A percentile compares a stretch with the other conserved stretches of the same genome.
Evolutionary conservation across 1,140 invertebrate genomes (phyloP).

Genomic region (Drosophila novamexicana): DNA sequence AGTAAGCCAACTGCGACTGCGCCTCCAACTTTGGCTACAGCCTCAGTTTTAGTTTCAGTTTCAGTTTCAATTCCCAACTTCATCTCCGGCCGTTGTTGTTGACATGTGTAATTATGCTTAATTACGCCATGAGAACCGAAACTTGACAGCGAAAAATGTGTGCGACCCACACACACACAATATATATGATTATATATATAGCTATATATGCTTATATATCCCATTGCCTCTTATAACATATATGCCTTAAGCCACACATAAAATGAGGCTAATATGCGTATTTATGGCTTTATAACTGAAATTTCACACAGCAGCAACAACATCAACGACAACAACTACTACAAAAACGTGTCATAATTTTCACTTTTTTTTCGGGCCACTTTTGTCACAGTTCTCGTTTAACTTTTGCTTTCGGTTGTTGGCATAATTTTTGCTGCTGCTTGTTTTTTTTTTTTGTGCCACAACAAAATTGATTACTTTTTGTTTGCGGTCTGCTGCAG

Average conservation of each 20-base stretch:
- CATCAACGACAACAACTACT: not conserved
- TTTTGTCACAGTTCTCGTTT: constrained; percentile 52
- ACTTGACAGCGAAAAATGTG: constrained; percentile 57
- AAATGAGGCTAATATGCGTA: constrained; percentile 81
- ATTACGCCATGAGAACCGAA: constrained; percentile 71
- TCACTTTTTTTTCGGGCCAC: constrained; percentile 64
- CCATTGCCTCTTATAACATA: not conserved
- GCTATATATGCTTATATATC: constrained; percentile 2
- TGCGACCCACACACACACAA: constrained; percentile 34
- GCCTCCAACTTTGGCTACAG: constrained; percentile 14
- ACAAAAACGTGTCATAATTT: constrained; percentile 66
- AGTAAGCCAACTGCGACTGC: constrained; percentile 55
- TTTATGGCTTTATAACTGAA: constrained; percentile 54
- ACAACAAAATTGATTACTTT: constrained; percentile 43
- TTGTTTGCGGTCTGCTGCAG: constrained; percentile 15
- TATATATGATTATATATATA: not conserved
- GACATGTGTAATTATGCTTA: constrained; percentile 76
- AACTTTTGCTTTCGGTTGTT: constrained; percentile 65
- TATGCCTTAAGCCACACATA: constrained; percentile 20
- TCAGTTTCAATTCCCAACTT: constrained; percentile 5
- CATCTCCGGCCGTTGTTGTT: constrained; percentile 42
- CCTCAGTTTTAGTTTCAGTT: constrained; percentile 7
- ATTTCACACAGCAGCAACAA: constrained; percentile 20
- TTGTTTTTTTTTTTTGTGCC: constrained; percentile 42
- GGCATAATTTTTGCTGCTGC: constrained; percentile 61